These are phyloP conservation scores for Erebia epiphron DNA, from an alignment of 2,888 invertebrate genomes.

Conservation along the genomic window DNA sequence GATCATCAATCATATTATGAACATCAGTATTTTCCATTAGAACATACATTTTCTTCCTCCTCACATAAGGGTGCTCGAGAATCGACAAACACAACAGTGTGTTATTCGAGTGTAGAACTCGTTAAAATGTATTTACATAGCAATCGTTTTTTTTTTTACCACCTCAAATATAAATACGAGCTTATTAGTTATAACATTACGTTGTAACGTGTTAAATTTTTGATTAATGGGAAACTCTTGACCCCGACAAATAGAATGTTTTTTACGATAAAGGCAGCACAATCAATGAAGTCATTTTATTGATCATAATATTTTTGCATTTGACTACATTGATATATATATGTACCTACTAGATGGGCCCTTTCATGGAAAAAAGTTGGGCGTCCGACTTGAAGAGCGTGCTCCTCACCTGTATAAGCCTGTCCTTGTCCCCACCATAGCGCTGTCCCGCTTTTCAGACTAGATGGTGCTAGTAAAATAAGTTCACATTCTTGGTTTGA, in stretches of 20 bases:
- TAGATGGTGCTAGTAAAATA: too few relatives aligned
- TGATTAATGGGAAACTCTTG: conserved; percentile 10
- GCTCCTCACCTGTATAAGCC: too few relatives aligned
- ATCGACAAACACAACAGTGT: conserved; percentile 34
- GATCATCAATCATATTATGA: not conserved
- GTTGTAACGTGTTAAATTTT: conserved; percentile 14
- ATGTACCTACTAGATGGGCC: too few relatives aligned
- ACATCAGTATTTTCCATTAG: conserved; percentile 14
- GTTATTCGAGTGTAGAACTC: conserved; percentile 39
- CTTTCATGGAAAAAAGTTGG: too few relatives aligned
- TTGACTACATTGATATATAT: not conserved
- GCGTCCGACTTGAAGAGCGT: too few relatives aligned
- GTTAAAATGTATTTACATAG: conserved; percentile 42
- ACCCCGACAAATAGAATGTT: conserved; percentile 4
- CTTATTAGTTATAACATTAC: not conserved
- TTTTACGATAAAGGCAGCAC: not conserved
- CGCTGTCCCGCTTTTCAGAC: too few relatives aligned
- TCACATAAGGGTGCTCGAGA: conserved; percentile 39
- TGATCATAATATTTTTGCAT: conserved; percentile 1
- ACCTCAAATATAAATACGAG: conserved; percentile 30
- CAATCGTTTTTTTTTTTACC: conserved; percentile 33
- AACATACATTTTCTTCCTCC: conserved; percentile 39
- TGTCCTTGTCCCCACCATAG: too few relatives aligned
- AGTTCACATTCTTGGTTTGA: too few relatives aligned
- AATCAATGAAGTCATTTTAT: not conserved